Conservation (phyloP, 2,888 invertebrate species). For the Troilus luridus region DNA sequence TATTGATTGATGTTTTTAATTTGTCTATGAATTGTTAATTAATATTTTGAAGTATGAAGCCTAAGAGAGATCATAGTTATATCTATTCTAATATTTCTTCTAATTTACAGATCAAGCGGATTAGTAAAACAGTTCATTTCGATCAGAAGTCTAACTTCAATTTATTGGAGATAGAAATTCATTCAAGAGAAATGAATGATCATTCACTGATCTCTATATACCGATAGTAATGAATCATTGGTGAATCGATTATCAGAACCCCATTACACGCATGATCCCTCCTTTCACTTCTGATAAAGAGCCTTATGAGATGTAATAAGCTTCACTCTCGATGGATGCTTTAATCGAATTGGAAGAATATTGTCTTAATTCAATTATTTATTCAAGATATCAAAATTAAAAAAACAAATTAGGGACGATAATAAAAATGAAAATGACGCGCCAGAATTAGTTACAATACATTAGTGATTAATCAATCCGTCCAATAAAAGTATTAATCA, state of each 20-base stretch:
- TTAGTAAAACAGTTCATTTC: neutral
- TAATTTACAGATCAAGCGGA: too few relatives aligned
- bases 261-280: constrained; percentile 18
- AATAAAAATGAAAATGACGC: too few relatives aligned
- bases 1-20: too few relatives aligned
- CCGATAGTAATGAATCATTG: neutral
- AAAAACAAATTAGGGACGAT: too few relatives aligned
- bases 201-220: constrained; percentile 17
- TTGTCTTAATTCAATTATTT: neutral
- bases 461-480: too few relatives aligned
- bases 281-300: constrained; percentile 35
- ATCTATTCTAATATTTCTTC: too few relatives aligned
- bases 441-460: too few relatives aligned
- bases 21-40: too few relatives aligned
- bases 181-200: constrained; percentile 25
- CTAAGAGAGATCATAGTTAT: too few relatives aligned
- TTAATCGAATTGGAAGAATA: neutral
- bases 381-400: too few relatives aligned
- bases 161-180: neutral
- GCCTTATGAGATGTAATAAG: constrained; percentile 1
- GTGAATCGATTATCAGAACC: neutral
- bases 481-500: too few relatives aligned
- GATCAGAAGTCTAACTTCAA: neutral
- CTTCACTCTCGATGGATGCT: neutral
- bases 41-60: too few relatives aligned